Evolutionary conservation across 2,113 vertebrate genomes (phyloP), one percentile per base, ranked within the genome.

Genomic region (Hippocampus mohnikei): DNA sequence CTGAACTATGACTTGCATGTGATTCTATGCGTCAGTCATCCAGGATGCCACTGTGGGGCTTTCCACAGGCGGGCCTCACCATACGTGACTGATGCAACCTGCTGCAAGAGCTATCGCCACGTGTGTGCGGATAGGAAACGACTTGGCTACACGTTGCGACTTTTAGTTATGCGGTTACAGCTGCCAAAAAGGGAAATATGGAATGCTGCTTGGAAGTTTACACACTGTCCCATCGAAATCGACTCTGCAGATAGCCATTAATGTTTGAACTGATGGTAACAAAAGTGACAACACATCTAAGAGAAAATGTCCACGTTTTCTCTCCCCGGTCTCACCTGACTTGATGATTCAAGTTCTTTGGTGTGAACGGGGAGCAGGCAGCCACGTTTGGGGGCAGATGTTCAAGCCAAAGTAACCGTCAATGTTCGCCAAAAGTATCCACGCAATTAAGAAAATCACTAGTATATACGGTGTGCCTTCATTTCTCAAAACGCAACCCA

Each of bases 81-180:
- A 46, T 70, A 72, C 5, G 0, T 65, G 75, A 74, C 85, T 91
- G 88, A 91, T 85, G 90, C 86, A 90, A 89, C 84, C 74, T 75
- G 67, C 80, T 84, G 89, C 73, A 91, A 90, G 81, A 80, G 67
- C 81, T 70, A 16, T 23, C 0, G 9, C 11, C 56, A 16, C 12
- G 10, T 52, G 42, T 46, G 8, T 23, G 46, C 29, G 69, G 72
- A 73, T 65, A n/a, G 16, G 20, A 41, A 61, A 60, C 11, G 29
- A 69, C 52, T 73, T 72, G 13, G 25, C 33, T 78, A 74, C 72
- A 72, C 72, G 78, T 76, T 8, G 2, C 50, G 9, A 5, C 40
- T n/a, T 55, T 27, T 42, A 55, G 25, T 50, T 50, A 21, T 13
- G 16, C 53, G 25, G 40, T 60, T 40, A 16, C 42, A 53, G 33